Base-by-base conservation (phyloP, 2,113 vertebrate species). In the Scomber scombrus region DNA sequence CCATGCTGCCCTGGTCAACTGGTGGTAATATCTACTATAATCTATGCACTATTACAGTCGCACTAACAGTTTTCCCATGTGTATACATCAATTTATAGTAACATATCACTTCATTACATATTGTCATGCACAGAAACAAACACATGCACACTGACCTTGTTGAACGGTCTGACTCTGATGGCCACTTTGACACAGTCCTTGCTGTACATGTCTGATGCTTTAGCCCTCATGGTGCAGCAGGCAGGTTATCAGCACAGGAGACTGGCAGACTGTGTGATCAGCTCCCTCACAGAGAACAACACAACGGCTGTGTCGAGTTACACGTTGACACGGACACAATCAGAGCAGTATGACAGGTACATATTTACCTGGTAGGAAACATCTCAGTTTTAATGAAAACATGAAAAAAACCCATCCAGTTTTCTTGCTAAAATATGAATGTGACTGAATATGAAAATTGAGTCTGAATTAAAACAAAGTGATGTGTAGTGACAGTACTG, bases 171-270 rank as follows among this genome's bases (percentile, higher is more conserved):
- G 68, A 96, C 95, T 16, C 94, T 80, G 40, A 96, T 95, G 2
- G 95, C 95, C 69, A 96, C 95, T 90, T 93, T 95, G 77, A 97
- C 95, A 19, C 95, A 91, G 91, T 96, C 96, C 47, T 82, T 80
- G 69, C 80, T 43, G 26, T 93, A 93, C 93, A 87, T 91, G 19
- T 90, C 86, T 58, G 83, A 75, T 46, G 65, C 82, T 78, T 87
- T 91, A 1, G 82, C 62, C 65, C 77, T 92, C 87, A 89, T 92
- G 12, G 11, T 78, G 64, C 72, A 56, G 86, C 74, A 49, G 71
- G 50, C 34, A 56, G 67, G 23, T 40, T 14, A 45, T n/a, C 43
- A 62, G n/a, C 26, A 7, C 64, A 18, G 71, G 13, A 61, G 47
- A 60, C 46, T 0, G 43, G 21, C 40, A n/a, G 12, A 64, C 65